Evolutionary conservation across 1,140 invertebrate species (phyloP).

Genomic region (Drosophila nasuta): DNA sequence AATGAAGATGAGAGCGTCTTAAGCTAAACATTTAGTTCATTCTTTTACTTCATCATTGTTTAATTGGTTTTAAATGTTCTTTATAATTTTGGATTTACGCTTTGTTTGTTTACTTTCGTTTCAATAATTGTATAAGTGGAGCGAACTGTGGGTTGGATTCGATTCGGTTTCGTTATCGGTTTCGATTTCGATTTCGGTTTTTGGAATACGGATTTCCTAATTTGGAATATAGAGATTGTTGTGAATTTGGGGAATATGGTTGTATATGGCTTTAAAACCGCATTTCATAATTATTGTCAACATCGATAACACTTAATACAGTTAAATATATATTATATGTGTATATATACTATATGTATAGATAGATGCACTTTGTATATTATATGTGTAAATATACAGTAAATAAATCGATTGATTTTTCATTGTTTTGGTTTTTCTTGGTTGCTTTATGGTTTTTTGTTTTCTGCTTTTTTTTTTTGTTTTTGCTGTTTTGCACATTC

Average conservation of each 20-base stretch:
- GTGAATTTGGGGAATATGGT: neutral
- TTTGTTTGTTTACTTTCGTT: conserved; percentile 13
- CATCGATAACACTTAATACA: conserved; percentile 75
- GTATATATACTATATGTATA: conserved; percentile 32
- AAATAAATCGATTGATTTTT: conserved; percentile 51
- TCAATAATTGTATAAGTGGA: conserved; percentile 17
- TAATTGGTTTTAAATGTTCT: conserved; percentile 28
- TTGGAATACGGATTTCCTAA: neutral
- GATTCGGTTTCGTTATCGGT: neutral
- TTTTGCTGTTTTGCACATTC: conserved; percentile 29
- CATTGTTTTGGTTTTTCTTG: conserved; percentile 13
- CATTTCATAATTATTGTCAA: conserved; percentile 72
- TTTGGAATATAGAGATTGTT: neutral
- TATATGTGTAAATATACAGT: conserved; percentile 66
- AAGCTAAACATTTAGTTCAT: conserved; percentile 13
- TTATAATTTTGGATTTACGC: conserved; percentile 18
- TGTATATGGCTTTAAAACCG: conserved; percentile 58
- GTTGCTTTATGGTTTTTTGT: no score
- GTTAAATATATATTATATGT: conserved; percentile 45
- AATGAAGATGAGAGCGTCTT: conserved; percentile 9
- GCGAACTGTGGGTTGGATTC: conserved; percentile 47
- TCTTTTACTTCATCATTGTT: conserved; percentile 1
- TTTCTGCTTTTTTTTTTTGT: no score
- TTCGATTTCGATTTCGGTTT: neutral
- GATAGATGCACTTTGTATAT: conserved; percentile 57